Percentiles rank a stretch among this genome's conserved stretches.
phyloP scores from a whole-genome alignment of 2,888 invertebrate genomes.

The Allophyes oxyacanthae region DNA sequence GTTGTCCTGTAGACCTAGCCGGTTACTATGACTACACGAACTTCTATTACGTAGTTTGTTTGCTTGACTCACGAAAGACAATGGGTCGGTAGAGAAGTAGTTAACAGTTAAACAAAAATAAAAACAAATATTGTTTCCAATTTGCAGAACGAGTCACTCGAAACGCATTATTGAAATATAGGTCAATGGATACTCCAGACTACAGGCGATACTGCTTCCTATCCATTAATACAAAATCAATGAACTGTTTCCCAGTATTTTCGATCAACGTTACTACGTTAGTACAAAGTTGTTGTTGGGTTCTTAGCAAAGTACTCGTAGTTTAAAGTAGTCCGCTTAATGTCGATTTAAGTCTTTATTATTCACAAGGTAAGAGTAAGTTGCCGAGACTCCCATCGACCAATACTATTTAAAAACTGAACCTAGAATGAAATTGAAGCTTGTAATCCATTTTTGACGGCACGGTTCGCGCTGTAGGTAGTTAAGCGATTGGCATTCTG shows the following conservation, averaged over 20 bases:
- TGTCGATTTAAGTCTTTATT: conserved; percentile 35
- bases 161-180: not conserved
- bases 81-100: no score
- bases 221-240: not conserved
- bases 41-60: not conserved
- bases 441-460: no score
- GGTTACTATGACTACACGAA: not conserved
- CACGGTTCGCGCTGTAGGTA: no score
- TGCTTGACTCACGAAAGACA: not conserved
- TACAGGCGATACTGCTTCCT: no score
- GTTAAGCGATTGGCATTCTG: no score
- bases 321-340: conserved; percentile 18
- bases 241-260: not conserved
- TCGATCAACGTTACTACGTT: not conserved
- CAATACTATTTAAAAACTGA: conserved; percentile 9
- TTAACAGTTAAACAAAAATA: no score
- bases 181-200: not conserved
- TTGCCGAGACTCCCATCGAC: conserved; percentile 5
- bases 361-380: conserved; percentile 21
- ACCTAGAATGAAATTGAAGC: not conserved
- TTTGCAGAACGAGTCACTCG: not conserved
- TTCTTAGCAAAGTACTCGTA: conserved; percentile 2
- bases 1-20: not conserved
- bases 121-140: not conserved
- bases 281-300: not conserved